A percentile compares a stretch with the other conserved stretches of the same genome.
phyloP scores from a whole-genome alignment of 2,888 invertebrate genomes.

The Protonemura montana region DNA sequence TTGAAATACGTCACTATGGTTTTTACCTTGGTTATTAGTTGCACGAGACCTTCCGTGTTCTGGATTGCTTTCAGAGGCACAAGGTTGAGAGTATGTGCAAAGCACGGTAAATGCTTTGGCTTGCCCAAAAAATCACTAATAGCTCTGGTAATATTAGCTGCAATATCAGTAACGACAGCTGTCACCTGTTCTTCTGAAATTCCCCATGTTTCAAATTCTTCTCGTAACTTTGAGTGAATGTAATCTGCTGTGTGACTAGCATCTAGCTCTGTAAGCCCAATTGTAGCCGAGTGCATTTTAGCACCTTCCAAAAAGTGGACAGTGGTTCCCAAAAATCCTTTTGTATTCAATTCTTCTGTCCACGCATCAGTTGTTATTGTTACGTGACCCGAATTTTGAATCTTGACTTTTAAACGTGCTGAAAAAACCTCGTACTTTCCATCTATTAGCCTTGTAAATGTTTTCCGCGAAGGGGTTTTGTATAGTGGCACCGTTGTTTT shows the following conservation, averaged over 20 bases:
- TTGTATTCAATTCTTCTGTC: slow-evolving; percentile 40
- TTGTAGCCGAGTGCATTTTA: slow-evolving; percentile 46
- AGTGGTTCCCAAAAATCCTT: slow-evolving; percentile 49
- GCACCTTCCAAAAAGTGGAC: slow-evolving; percentile 46
- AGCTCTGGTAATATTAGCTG: slow-evolving; percentile 51
- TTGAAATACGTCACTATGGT: slow-evolving; percentile 51
- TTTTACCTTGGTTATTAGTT: slow-evolving; percentile 50
- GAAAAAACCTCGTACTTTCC: slow-evolving; percentile 45
- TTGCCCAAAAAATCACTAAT: slow-evolving; percentile 48
- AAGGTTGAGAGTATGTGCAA: slow-evolving; percentile 51
- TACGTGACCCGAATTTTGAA: no score
- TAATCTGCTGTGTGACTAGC: slow-evolving; percentile 50
- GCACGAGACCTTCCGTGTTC: slow-evolving; percentile 44
- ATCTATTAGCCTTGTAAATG: slow-evolving; percentile 45
- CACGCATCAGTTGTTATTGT: no score
- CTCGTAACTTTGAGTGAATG: slow-evolving; percentile 35
- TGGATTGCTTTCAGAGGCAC: slow-evolving; percentile 48
- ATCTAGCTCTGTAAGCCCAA: slow-evolving; percentile 49
- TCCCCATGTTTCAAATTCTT: slow-evolving; percentile 47
- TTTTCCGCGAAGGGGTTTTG: slow-evolving; percentile 43
- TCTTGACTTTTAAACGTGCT: no score
- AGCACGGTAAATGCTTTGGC: slow-evolving; percentile 50
- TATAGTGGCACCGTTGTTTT: slow-evolving; percentile 46
- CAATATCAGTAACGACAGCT: slow-evolving; percentile 51
- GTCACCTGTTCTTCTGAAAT: slow-evolving; percentile 49